Base-by-base conservation (phyloP, 35 echinoderm and acorn worm genomes). In the Ptychodera flava region DNA sequence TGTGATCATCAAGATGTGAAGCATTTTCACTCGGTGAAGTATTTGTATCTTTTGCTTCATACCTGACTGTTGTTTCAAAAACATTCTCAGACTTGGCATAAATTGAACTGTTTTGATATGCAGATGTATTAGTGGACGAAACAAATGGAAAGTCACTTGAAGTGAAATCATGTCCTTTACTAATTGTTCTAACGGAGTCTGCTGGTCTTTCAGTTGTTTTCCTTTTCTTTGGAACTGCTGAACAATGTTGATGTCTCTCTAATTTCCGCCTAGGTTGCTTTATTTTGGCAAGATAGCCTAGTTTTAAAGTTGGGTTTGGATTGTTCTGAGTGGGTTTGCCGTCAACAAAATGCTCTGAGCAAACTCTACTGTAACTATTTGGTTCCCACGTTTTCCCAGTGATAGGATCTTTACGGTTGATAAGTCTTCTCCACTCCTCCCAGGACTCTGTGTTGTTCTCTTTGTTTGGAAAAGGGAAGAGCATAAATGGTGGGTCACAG, bases 301-400 rank as follows among this genome's bases (percentile, higher is more conserved):
- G 77, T 14, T 88, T 31, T 45, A 88, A 16, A 10, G 36, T 35
- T 0, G 86, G 86, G 34, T 88, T 1, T 81, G 86, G 86, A 81
- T 88, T 80, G 10, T 1, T 22, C 0, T 12, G 33, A 36, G 78
- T 81, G 29, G 86, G 86, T 78, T 35, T 16, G 22, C 34, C 78
- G 29, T 87, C 77, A 1, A 15, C 2, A 87, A 87, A 87, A 34
- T 87, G 86, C 45, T 36, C 33, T 22, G 86, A 80, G 32, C 86
- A 88, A 1, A 88, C 36, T 1, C 86, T 12, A 33, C 31, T 0
- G 30, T 88, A 1, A 31, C 1, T 15, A 15, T 33, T 35, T 27
- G 78, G 78, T 31, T 37, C 36, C 35, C 78, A 27, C 33, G 32
- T 79, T 28, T 35, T 80, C 2, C 86, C 78, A 27, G 28, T 88